Evolutionary conservation across 2,797 vertebrate genomes (phyloP).

Genomic region (Poeciliopsis paucimaculata): DNA sequence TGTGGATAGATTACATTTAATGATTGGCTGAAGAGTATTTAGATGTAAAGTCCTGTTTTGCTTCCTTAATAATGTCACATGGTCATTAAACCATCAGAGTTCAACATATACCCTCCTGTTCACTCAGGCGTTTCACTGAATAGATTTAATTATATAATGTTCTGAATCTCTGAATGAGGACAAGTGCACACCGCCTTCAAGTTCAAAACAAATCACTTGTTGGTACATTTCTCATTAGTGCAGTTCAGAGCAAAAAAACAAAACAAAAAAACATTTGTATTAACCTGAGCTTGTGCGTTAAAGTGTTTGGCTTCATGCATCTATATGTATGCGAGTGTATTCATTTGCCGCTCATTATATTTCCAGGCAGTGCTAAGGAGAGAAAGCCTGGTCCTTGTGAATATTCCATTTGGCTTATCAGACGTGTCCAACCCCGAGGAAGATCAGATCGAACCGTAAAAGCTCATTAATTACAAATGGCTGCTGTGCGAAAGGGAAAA

Average conservation of each 20-base stretch:
- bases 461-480: slow-evolving; percentile 80
- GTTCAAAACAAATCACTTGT: slow-evolving; percentile 75
- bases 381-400: slow-evolving; percentile 62
- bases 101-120: slow-evolving; percentile 61
- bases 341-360: slow-evolving; percentile 76
- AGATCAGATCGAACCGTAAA: slow-evolving; percentile 81
- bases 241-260: slow-evolving; percentile 66
- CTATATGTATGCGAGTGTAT: slow-evolving; percentile 25
- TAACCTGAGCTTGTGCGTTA: slow-evolving; percentile 72
- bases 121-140: slow-evolving; percentile 73
- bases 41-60: slow-evolving; percentile 32
- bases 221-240: slow-evolving; percentile 75
- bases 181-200: slow-evolving; percentile 67
- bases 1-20: slow-evolving; percentile 44
- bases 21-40: slow-evolving; percentile 45
- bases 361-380: slow-evolving; percentile 68
- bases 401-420: slow-evolving; percentile 79
- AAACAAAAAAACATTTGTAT: slow-evolving; percentile 66
- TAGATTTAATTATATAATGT: slow-evolving; percentile 75
- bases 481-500: slow-evolving; percentile 66
- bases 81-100: slow-evolving; percentile 71
- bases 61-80: slow-evolving; percentile 51
- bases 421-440: slow-evolving; percentile 76
- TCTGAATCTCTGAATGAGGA: slow-evolving; percentile 64
- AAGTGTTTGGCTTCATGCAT: slow-evolving; percentile 15